Base-by-base conservation (phyloP, 2,113 vertebrate species). In the Forbesichthys agassizii region DNA sequence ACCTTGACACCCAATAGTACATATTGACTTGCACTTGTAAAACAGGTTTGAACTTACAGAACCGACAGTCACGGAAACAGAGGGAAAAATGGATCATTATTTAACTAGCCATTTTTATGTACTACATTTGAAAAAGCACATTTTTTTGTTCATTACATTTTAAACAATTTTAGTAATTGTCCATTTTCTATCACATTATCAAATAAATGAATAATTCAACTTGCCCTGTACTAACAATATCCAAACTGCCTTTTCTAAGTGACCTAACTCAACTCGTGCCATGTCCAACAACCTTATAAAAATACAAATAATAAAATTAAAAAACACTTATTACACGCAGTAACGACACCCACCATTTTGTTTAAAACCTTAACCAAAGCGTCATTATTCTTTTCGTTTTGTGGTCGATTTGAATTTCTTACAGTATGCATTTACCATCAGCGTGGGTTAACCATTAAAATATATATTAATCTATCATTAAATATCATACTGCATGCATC, bases 401-500 rank as follows among this genome's bases (percentile, higher is more conserved):
- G 20, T 20, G 20, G 66, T 71, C 71, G 68, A 80, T 33, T 68
- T 47, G 69, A 71, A 75, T 77, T 70, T 79, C 83, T 78, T 84
- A 79, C 78, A 84, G 81, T 81, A 83, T 73, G 79, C 81, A 46
- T 59, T 83, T 89, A 86, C 75, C 81, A 77, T 88, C 88, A 81
- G 82, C 83, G 83, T 92, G 90, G 86, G 59, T 72, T 85, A 86
- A 92, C 84, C 85, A 81, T 87, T 92, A 89, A 92, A 90, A 89
- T 92, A 89, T 90, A 88, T 90, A 91, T 91, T 89, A 90, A 91
- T 88, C 86, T 92, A 86, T 89, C 67, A 84, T 92, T 92, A 92
- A 94, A 94, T 92, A 94, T 90, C 88, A 89, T 86, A 89, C 93
- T 90, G 90, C 92, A 94, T 95, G 94, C 94, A 94, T 90, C 85